Evolutionary conservation across 2,888 invertebrate genomes (phyloP).

Genomic region (Caenorhabditis panamensis): DNA sequence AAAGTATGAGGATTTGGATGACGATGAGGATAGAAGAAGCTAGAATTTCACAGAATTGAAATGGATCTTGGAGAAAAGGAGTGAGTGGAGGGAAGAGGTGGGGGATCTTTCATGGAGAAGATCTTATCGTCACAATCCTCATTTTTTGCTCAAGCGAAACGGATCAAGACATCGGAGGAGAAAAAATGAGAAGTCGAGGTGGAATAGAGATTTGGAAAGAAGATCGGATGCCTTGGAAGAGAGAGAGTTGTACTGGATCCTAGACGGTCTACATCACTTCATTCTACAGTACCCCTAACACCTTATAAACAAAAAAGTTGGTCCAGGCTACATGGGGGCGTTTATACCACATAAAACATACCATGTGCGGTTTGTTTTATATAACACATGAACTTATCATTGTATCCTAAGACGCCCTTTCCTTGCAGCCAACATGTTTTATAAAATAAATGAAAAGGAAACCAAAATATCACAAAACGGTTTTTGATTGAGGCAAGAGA

Average conservation of each 20-base stretch:
- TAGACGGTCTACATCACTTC: too few relatives aligned
- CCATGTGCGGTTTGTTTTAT: neutral
- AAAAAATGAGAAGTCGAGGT: slow-evolving; percentile 5
- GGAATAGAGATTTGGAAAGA: neutral
- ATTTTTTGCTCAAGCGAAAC: slow-evolving; percentile 2
- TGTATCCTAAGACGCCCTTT: neutral
- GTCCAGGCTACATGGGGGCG: too few relatives aligned
- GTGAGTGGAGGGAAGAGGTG: too few relatives aligned
- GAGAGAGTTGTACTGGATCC: too few relatives aligned
- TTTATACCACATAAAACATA: too few relatives aligned
- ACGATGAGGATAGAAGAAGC: neutral
- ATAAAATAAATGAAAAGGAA: slow-evolving; percentile 10
- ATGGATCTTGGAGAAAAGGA: slow-evolving; percentile 2
- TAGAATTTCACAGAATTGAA: neutral
- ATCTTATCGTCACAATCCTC: slow-evolving; percentile 9
- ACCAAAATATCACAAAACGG: slow-evolving; percentile 2
- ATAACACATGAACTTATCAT: neutral
- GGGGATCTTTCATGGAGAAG: neutral
- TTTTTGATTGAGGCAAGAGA: slow-evolving; percentile 11
- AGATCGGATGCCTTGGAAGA: too few relatives aligned
- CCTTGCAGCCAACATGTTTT: neutral
- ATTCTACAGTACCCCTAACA: too few relatives aligned
- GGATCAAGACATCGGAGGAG: neutral
- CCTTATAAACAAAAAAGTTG: too few relatives aligned
- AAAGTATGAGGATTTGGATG: neutral